Evolutionary conservation across 2,888 invertebrate genomes (phyloP), one percentile per base, ranked within the genome.

Genomic region (Pachliopta kotzebuea): DNA sequence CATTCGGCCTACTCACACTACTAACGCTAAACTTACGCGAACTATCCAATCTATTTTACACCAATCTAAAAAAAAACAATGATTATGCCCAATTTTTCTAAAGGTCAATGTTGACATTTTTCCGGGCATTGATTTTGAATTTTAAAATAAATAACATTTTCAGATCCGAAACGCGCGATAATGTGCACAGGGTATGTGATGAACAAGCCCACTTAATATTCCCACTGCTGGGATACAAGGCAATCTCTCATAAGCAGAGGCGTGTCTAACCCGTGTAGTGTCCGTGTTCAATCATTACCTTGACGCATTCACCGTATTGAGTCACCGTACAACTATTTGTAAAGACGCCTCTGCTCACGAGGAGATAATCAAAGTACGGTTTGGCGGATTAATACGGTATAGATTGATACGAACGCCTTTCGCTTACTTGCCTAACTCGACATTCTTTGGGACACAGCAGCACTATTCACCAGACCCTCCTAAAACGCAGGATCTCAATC

Each of bases 361-460:
- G 37, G 37, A 37, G 37, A 37, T 8, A 31, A 11, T 31, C 31
- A 31, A 31, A 31, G 31, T 31, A 11, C 31, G 31, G 31, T 8
- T 31, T 31, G 31, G 31, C 31, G 31, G 31, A 31, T 8, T 31
- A 31, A 31, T 37, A 37, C 37, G 72, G 69, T 71, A 65, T 67
- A 61, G 63, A 55, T 26, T 72, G 71, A 73, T 75, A 73, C 74
- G 73, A 75, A 72, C 75, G 75, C 68, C 69, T 72, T 74, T 74
- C 73, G 70, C 73, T 76, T 37, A 79, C 76, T 77, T 75, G 82
- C 81, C 80, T 83, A 80, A 74, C 78, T 76, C 84, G 84, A 86
- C 90, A 83, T 88, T 90, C 90, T 90, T 90, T 90, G 90, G 90
- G 86, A 88, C 89, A 81, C 78, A 79, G 81, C 87, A 85, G 88